These are phyloP conservation scores for Porites evermanni DNA, from an alignment of 92 coral and sea anemone genomes.

Conservation along the genomic window DNA sequence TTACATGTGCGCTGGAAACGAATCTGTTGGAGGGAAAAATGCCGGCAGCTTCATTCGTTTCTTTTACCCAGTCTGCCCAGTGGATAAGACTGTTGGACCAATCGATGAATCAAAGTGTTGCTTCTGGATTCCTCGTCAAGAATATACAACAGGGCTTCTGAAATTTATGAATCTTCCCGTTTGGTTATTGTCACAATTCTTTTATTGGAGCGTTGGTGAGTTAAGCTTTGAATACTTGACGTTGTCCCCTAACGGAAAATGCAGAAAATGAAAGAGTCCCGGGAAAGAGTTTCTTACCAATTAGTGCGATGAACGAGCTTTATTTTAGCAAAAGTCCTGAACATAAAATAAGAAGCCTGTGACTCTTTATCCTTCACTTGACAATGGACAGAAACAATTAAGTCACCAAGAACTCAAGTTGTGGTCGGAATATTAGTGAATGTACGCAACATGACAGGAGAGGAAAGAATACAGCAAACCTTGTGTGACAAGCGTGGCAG, in stretches of 20 bases:
- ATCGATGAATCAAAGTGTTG: slow-evolving; percentile 29
- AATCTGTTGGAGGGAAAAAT: neutral
- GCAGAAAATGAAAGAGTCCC: too few species aligned
- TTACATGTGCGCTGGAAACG: slow-evolving; percentile 75
- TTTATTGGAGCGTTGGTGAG: slow-evolving; percentile 89
- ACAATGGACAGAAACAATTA: too few species aligned
- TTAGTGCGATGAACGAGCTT: too few species aligned
- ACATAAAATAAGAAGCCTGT: too few species aligned
- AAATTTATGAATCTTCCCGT: slow-evolving; percentile 76
- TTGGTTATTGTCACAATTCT: slow-evolving; percentile 76
- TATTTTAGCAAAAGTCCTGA: too few species aligned
- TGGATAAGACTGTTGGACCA: slow-evolving; percentile 26
- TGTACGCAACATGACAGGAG: too few species aligned
- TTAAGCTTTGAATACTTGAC: neutral
- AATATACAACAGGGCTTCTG: slow-evolving; percentile 80
- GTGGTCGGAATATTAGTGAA: too few species aligned
- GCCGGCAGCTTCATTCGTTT: slow-evolving; percentile 84
- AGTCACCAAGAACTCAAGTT: too few species aligned
- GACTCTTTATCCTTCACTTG: too few species aligned
- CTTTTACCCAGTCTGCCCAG: slow-evolving; percentile 91
- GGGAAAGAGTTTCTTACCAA: too few species aligned
- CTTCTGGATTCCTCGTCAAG: slow-evolving; percentile 83
- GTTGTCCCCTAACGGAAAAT: neutral
- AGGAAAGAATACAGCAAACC: too few species aligned
- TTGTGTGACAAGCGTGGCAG: too few species aligned